A percentile compares a stretch with the other conserved stretches of the same genome.
Conservation (phyloP, 1,140 invertebrate genomes). For the Drosophila serrata region DNA sequence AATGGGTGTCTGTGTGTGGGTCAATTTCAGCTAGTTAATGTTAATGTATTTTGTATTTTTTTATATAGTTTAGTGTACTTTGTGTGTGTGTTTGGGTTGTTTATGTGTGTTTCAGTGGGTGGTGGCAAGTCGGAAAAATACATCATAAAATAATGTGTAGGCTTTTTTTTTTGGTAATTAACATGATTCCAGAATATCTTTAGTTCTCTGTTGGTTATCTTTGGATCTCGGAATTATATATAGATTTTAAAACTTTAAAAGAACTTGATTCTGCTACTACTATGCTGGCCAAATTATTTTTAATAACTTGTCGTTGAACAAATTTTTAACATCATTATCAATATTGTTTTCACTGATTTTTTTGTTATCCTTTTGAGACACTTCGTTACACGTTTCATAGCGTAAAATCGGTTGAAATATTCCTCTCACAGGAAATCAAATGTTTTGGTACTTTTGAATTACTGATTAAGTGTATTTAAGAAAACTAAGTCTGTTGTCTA, state of each 20-base stretch:
- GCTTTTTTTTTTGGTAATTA: not conserved
- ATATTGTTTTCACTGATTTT: not conserved
- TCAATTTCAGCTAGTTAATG: conserved; percentile 69
- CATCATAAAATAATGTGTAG: not conserved
- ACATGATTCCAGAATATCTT: too few relatives aligned
- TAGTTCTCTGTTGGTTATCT: not conserved
- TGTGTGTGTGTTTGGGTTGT: not conserved
- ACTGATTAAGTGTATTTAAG: not conserved
- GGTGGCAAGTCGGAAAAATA: conserved; percentile 10
- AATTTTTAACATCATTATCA: not conserved
- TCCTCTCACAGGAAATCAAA: not conserved
- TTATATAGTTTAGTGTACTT: conserved; percentile 28
- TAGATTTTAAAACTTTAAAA: not conserved
- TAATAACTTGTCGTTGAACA: not conserved
- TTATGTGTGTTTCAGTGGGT: not conserved
- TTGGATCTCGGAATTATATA: not conserved
- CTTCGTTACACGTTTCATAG: not conserved
- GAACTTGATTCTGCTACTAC: not conserved
- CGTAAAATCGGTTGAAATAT: too few relatives aligned
- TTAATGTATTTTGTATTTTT: conserved; percentile 36
- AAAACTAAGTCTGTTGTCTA: not conserved
- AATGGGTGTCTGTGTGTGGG: conserved; percentile 27
- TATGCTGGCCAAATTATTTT: too few relatives aligned
- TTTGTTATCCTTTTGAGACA: not conserved
- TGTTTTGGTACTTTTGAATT: not conserved